Evolutionary conservation across 2,113 vertebrate genomes (phyloP), one percentile per base, ranked within the genome.

Genomic region (Equus przewalskii): DNA sequence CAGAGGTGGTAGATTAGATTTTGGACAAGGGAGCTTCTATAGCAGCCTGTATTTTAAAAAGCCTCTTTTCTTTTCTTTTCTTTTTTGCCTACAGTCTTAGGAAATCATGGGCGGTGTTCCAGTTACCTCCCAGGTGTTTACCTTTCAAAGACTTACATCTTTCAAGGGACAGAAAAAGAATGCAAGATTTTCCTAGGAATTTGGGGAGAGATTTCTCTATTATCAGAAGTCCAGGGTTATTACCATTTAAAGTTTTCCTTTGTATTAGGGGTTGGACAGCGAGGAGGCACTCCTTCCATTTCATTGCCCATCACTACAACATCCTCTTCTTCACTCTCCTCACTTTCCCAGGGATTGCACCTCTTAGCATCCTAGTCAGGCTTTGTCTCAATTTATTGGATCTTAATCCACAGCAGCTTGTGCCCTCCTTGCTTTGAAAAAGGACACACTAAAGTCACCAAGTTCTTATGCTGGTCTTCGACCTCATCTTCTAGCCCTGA

Each of bases 301-400:
- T 60, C 54, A 41, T 26, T 11, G 22, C 26, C 79, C 16, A 4
- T 14, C 36, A 28, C 12, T 8, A 6, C n/a, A 11, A 26, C 14
- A 16, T 24, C 36, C 56, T 44, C 12, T 2, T 33, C 33, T 11
- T 36, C 0, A 0, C 24, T 1, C 14, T 30, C 36, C 28, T 10
- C 21, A 46, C 22, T 0, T 28, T 51, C 56, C 46, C 56, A 15
- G 24, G 67, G 10, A 51, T 18, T 49, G 56, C 33, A 36, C 41
- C 30, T 5, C 67, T 70, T 46, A 8, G 36, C 2, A 5, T 3
- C 19, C 70, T 5, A 76, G 19, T 6, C 54, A 33, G 69, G 54
- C 7, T 33, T 13, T 56, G 21, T 15, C 70, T 15, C 58, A 41
- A 24, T 5, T 30, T 19, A 26, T 76, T 60, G 30, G 44, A 49